These are phyloP conservation scores for Microvelia longipes DNA, from an alignment of 1,140 invertebrate genomes.

Conservation along the genomic window DNA sequence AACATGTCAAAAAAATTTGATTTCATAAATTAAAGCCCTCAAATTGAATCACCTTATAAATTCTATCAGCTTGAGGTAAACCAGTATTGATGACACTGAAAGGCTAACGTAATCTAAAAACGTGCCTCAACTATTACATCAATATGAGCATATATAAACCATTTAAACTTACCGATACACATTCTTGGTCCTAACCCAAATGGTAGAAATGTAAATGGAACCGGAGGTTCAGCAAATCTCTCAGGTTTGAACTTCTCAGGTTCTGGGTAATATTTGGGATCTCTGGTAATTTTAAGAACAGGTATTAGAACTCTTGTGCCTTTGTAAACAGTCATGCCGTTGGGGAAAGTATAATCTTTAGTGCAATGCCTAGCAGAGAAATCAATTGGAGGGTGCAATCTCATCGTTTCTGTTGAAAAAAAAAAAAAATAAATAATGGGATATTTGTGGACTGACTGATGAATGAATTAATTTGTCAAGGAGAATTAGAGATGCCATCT, in stretches of 20 bases:
- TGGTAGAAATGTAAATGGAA: conserved; percentile 31
- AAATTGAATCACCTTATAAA: too few relatives aligned
- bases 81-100: too few relatives aligned
- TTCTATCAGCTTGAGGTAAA: too few relatives aligned
- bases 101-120: too few relatives aligned
- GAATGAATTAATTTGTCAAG: too few relatives aligned
- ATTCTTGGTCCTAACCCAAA: conserved; percentile 46
- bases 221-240: conserved; percentile 33
- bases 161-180: conserved; percentile 41
- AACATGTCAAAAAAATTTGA: too few relatives aligned
- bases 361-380: conserved; percentile 30
- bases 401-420: conserved; percentile 41
- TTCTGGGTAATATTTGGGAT: conserved; percentile 38
- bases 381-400: conserved; percentile 34
- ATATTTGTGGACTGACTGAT: too few relatives aligned
- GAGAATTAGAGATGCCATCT: too few relatives aligned
- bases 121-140: too few relatives aligned
- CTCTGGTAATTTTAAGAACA: conserved; percentile 37
- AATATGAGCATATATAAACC: too few relatives aligned
- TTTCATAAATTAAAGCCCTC: too few relatives aligned
- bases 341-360: conserved; percentile 34
- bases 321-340: conserved; percentile 29
- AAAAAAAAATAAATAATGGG: too few relatives aligned
- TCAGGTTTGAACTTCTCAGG: conserved; percentile 39
- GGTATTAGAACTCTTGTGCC: conserved; percentile 41